Evolutionary conservation across 2,113 vertebrate species (phyloP).

Genomic region (Perca schrenkii): DNA sequence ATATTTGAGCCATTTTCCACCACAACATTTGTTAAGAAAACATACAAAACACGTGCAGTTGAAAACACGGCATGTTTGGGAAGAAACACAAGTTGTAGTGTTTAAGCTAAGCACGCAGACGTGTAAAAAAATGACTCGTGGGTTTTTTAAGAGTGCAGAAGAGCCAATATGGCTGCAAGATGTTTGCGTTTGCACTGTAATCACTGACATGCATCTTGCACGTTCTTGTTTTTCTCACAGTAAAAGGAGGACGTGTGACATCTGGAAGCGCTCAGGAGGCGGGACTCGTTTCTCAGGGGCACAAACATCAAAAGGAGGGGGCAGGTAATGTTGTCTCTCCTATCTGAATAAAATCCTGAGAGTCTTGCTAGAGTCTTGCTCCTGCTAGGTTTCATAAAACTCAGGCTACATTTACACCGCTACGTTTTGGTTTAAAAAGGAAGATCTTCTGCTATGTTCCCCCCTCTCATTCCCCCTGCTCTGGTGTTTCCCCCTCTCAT

Average conservation of each 20-base stretch:
- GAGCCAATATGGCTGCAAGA: slow-evolving; percentile 57
- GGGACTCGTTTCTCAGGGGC: slow-evolving; percentile 45
- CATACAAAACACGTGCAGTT: neutral
- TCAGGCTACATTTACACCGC: no score
- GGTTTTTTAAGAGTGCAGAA: slow-evolving; percentile 16
- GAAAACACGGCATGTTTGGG: neutral
- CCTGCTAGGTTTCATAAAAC: no score
- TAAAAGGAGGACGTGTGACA: slow-evolving; percentile 59
- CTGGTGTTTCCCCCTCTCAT: no score
- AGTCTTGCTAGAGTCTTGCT: no score
- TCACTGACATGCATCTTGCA: slow-evolving; percentile 24
- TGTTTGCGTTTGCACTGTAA: slow-evolving; percentile 41
- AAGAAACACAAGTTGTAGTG: neutral
- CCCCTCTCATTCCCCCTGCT: no score
- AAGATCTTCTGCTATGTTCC: no score
- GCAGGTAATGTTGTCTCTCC: slow-evolving; percentile 32
- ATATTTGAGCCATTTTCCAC: neutral
- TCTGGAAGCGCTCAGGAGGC: slow-evolving; percentile 72
- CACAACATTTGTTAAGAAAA: neutral
- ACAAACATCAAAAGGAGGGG: slow-evolving; percentile 60
- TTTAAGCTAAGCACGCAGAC: neutral
- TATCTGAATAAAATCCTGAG: no score
- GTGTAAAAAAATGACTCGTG: neutral
- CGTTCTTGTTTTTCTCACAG: slow-evolving; percentile 66
- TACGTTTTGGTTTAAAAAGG: no score